Percentiles rank a stretch among this genome's conserved stretches.
These are phyloP conservation scores for Turritopsis rubra DNA, from an alignment of 30 jellyfish, hydroid and myxozoan species.

Conservation along the genomic window DNA sequence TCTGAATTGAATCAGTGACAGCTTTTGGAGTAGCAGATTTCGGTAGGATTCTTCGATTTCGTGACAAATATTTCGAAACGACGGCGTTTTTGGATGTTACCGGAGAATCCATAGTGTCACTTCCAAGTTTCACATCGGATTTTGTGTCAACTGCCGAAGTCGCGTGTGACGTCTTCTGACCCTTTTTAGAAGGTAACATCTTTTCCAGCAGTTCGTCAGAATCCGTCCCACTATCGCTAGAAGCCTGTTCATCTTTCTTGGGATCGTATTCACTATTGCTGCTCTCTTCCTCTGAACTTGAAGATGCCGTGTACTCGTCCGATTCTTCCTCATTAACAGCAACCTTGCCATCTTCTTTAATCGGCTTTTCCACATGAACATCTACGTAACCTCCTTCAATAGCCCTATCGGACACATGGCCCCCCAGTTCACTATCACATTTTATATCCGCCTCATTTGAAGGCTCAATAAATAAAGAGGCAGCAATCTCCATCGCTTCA, in stretches of 20 bases:
- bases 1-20: too few species aligned
- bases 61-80: too few species aligned
- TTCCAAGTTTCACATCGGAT: too few species aligned
- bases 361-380: neutral
- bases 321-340: neutral
- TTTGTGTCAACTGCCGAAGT: neutral
- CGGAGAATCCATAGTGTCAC: too few species aligned
- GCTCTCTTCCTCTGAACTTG: conserved; percentile 7
- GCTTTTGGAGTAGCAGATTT: too few species aligned
- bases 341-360: neutral
- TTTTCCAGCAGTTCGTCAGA: neutral
- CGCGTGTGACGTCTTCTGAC: neutral
- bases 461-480: conserved; percentile 9
- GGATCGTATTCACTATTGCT: neutral
- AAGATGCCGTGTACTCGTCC: neutral
- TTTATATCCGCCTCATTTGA: neutral
- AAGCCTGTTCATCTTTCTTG: neutral
- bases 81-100: too few species aligned
- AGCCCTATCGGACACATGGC: neutral
- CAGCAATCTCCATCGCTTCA: conserved; percentile 8
- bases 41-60: too few species aligned
- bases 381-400: neutral
- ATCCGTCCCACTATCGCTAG: neutral
- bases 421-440: neutral
- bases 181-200: neutral